Conservation (phyloP, 2,113 vertebrate genomes). For the Gobius niger region DNA sequence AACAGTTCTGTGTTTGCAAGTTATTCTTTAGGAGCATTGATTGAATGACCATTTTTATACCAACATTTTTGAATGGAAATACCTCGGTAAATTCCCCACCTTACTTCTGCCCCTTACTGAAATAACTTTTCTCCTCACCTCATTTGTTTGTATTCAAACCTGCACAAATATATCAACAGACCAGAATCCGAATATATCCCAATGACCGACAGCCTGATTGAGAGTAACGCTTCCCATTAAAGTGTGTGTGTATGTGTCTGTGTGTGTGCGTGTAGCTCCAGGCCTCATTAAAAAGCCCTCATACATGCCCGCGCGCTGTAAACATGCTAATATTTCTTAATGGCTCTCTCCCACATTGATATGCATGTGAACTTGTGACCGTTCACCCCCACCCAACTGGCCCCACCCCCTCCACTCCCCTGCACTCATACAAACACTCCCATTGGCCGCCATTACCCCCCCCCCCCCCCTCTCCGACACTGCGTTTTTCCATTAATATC, state of each 20-base stretch:
- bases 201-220: background rate
- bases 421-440: constrained; percentile 27
- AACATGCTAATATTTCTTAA: constrained; percentile 76
- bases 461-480: constrained; percentile 27
- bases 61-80: too few species aligned
- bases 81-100: too few species aligned
- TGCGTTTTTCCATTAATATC: constrained; percentile 76
- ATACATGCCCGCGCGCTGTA: constrained; percentile 61
- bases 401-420: constrained; percentile 11
- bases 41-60: too few species aligned
- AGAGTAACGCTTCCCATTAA: constrained; percentile 18
- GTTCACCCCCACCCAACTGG: constrained; percentile 39
- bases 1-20: too few species aligned
- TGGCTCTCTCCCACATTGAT: constrained; percentile 60
- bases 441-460: constrained; percentile 33
- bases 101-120: too few species aligned
- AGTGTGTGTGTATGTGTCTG: constrained; percentile 18
- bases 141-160: constrained; percentile 14
- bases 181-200: constrained; percentile 1
- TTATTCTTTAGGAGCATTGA: too few species aligned
- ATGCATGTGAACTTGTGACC: constrained; percentile 61
- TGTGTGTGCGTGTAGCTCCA: constrained; percentile 46
- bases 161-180: constrained; percentile 11
- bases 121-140: too few species aligned
- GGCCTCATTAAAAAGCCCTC: constrained; percentile 63